Conservation (phyloP, 2,113 vertebrate genomes). For the Pardalotus punctatus region DNA sequence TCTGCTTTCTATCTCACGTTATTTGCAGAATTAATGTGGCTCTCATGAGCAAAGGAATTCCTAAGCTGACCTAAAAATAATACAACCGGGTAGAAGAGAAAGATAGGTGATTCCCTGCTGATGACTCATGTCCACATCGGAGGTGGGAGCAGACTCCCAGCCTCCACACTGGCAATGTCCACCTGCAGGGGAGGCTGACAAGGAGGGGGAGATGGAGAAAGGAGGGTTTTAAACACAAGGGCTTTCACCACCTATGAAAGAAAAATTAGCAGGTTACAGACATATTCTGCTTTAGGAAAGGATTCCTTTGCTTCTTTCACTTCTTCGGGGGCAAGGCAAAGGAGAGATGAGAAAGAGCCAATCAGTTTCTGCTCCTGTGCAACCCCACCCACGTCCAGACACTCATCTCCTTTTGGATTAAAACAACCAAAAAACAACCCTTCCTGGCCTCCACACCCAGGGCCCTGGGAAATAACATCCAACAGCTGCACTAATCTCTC, state of each 20-base stretch:
- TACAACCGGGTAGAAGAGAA: background rate
- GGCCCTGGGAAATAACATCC: constrained; percentile 65
- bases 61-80: background rate
- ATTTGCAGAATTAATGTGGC: background rate
- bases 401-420: constrained; percentile 48
- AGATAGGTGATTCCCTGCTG: background rate
- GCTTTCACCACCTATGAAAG: background rate
- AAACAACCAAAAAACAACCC: constrained; percentile 10
- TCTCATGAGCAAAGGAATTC: background rate
- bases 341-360: constrained; percentile 2
- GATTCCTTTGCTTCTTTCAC: constrained; percentile 31
- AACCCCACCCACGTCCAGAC: constrained; percentile 56
- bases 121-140: background rate
- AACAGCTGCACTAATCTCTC: constrained; percentile 75
- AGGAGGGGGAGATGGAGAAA: background rate
- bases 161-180: background rate
- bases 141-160: background rate
- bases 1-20: background rate
- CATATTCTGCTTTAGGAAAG: background rate
- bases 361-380: constrained; percentile 30
- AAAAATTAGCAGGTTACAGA: background rate
- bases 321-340: background rate
- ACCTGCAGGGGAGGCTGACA: background rate
- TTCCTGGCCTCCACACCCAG: constrained; percentile 27
- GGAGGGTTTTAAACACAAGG: background rate